Evolutionary conservation across 2,113 vertebrate species (phyloP).

Genomic region (Notothenia rossii): DNA sequence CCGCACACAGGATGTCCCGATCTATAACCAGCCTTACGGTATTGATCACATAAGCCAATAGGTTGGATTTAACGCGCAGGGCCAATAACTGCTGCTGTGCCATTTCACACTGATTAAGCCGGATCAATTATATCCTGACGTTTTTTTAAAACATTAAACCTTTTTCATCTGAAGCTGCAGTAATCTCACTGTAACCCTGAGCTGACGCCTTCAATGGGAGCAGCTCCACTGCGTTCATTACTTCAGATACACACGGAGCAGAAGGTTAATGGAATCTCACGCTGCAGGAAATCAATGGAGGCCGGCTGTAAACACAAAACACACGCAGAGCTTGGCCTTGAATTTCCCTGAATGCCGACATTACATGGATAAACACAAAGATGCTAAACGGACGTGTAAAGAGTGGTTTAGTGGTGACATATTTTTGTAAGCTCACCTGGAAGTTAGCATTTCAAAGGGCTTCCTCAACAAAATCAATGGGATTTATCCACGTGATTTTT

Average conservation of each 20-base stretch:
- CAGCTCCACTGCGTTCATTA: conserved; percentile 19
- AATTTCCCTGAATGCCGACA: neutral
- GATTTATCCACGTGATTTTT: no score
- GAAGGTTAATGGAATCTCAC: conserved; percentile 58
- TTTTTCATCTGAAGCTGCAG: conserved; percentile 2
- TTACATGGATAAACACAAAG: conserved; percentile 1
- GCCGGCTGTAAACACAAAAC: conserved; percentile 36
- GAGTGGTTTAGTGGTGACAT: no score
- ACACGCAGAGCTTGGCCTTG: conserved; percentile 40
- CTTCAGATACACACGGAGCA: conserved; percentile 4
- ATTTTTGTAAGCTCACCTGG: no score
- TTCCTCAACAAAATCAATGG: no score
- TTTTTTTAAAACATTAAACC: conserved; percentile 11
- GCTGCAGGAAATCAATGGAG: conserved; percentile 55
- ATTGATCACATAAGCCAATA: conserved; percentile 45
- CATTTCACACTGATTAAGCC: conserved; percentile 25
- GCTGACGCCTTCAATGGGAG: neutral
- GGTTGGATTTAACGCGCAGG: conserved; percentile 3
- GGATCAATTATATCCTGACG: conserved; percentile 32
- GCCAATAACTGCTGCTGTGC: conserved; percentile 13
- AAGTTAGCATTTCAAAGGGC: no score
- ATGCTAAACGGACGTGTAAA: neutral
- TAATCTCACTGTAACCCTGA: neutral
- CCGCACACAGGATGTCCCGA: conserved; percentile 18
- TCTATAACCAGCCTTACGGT: conserved; percentile 27